phyloP scores from a whole-genome alignment of 2,113 vertebrate species.

The Malurus alboscapulatus region DNA sequence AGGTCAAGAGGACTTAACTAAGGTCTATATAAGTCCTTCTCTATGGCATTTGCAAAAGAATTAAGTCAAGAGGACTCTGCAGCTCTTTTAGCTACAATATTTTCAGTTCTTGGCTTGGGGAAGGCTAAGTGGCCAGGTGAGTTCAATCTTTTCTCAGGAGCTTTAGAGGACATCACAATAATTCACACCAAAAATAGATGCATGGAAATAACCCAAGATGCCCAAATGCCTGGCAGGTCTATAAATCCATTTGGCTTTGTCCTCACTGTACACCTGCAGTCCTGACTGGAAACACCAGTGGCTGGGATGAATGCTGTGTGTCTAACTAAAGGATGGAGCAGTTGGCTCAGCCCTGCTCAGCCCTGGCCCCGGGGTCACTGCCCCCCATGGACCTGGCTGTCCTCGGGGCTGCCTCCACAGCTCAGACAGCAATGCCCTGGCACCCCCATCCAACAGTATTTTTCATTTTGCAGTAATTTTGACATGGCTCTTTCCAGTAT shows the following conservation, averaged over 20 bases:
- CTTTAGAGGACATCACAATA: neutral
- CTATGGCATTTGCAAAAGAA: neutral
- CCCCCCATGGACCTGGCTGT: neutral
- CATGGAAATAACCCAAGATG: neutral
- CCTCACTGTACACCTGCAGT: neutral
- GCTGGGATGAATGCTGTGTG: neutral
- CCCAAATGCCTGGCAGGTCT: neutral
- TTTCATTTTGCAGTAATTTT: slow-evolving; percentile 49
- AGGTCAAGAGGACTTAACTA: slow-evolving; percentile 47
- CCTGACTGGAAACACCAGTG: neutral
- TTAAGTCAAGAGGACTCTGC: neutral
- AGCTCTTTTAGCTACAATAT: neutral
- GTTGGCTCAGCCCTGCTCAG: neutral
- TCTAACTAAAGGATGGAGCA: neutral
- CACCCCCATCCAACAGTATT: neutral
- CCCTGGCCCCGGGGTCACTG: neutral
- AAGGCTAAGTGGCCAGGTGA: slow-evolving; percentile 10
- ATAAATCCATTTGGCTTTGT: neutral
- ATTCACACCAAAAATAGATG: neutral
- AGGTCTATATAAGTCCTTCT: slow-evolving; percentile 39
- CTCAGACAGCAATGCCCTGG: neutral
- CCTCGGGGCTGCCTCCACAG: neutral
- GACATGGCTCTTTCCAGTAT: slow-evolving; percentile 76
- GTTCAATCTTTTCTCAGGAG: neutral
- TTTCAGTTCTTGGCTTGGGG: neutral